These are phyloP conservation scores for Hypanus sabinus DNA, from an alignment of 2,113 vertebrate species.

Conservation along the genomic window DNA sequence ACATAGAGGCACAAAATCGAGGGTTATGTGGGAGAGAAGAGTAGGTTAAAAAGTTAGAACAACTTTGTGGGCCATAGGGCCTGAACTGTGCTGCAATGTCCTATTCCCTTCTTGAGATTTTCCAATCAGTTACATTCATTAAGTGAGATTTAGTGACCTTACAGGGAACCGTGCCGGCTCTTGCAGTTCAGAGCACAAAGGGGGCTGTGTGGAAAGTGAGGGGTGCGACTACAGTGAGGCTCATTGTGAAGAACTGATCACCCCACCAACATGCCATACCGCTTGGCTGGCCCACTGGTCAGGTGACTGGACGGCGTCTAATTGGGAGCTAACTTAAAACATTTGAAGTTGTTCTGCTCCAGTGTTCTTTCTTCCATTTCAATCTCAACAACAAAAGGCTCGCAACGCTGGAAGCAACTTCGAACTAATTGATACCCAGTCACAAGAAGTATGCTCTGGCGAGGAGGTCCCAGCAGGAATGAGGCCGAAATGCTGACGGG, in stretches of 20 bases:
- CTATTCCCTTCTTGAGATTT: neutral
- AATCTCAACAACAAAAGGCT: neutral
- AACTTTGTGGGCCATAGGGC: too few relatives aligned
- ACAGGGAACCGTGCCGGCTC: neutral
- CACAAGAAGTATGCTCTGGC: neutral
- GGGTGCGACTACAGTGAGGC: neutral
- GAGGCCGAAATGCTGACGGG: neutral
- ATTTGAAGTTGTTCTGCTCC: neutral
- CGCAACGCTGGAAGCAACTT: neutral
- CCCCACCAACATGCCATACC: neutral
- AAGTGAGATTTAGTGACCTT: constrained; percentile 14
- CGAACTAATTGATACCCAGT: neutral
- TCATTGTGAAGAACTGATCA: constrained; percentile 34
- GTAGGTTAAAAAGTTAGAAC: too few relatives aligned
- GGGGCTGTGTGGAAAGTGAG: constrained; percentile 22
- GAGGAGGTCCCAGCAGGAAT: neutral
- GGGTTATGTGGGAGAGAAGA: too few relatives aligned
- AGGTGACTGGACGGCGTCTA: constrained; percentile 14
- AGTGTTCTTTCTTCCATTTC: neutral
- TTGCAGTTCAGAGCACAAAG: constrained; percentile 36
- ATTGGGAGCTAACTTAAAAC: neutral
- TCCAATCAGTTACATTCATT: neutral
- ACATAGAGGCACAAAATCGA: too few relatives aligned
- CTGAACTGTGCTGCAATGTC: too few relatives aligned
- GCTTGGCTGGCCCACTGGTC: constrained; percentile 24